Evolutionary conservation across 1,140 invertebrate species (phyloP), one percentile per base, ranked within the genome.

Genomic region (Drosophila nigromelanica): DNA sequence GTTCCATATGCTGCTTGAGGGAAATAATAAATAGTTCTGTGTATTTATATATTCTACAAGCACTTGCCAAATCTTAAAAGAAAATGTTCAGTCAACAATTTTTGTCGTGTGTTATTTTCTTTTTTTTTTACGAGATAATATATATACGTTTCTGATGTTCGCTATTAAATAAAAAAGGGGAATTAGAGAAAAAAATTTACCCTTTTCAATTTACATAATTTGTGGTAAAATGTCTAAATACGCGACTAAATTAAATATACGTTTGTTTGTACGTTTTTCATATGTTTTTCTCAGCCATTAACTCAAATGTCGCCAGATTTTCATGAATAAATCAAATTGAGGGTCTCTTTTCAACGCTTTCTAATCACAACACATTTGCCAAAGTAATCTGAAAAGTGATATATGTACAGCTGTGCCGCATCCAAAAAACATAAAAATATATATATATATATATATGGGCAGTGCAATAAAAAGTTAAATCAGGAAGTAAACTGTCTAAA

Each of bases 291-390:
- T 11, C 5, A 18, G 7, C 30, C 52, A 66, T 58, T 66, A 66
- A 10, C 12, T 35, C 56, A 42, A 66, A 70, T 75, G 61, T 60
- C 27, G 55, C 15, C 55, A 43, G 55, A 63, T 70, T 73, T 76
- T 50, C 67, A 45, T 74, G 59, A 66, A 83, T 82, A 79, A 82
- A 78, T 82, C 80, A 83, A 83, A 70, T 82, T 43, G 47, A 48
- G 60, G 60, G n/a, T 18, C 52, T 39, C 27, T 40, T 12, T 18
- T 10, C 45, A 37, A 12, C 37, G 15, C 50, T 56, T 42, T 72
- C 70, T 87, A 87, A 86, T 86, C 82, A 66, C 75, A 78, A 52
- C 74, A 81, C 82, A 87, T 86, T 87, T 64, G 47, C 82, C 37
- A 81, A 72, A 81, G 63, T 64, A 66, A 86, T 78, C 68, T 61